phyloP scores from a whole-genome alignment of 2,113 vertebrate genomes.

The Rhinopomastus cyanomelas region DNA sequence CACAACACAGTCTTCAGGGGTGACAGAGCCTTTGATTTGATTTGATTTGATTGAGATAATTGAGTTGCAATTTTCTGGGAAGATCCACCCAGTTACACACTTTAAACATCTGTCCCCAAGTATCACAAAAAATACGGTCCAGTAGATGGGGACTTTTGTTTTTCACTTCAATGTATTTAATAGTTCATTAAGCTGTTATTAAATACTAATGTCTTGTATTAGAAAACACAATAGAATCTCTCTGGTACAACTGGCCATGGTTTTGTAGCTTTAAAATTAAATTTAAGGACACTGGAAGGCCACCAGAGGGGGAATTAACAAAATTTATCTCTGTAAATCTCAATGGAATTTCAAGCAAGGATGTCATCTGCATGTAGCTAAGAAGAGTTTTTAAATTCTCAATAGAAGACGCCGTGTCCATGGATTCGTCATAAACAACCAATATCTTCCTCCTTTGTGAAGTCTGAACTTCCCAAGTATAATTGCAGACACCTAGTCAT shows the following conservation, averaged over 20 bases:
- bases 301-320: background rate
- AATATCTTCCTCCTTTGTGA: background rate
- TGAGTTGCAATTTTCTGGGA: background rate
- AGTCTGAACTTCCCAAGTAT: background rate
- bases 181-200: background rate
- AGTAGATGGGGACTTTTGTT: background rate
- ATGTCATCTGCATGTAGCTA: background rate
- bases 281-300: background rate
- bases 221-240: conserved; percentile 11
- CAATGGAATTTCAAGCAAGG: background rate
- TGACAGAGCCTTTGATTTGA: background rate
- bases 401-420: background rate
- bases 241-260: background rate
- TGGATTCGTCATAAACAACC: background rate
- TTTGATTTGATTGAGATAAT: background rate
- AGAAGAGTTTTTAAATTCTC: background rate
- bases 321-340: background rate
- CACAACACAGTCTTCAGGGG: background rate
- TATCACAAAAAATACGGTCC: background rate
- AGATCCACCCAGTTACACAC: background rate
- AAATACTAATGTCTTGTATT: background rate
- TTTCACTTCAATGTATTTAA: background rate
- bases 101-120: background rate
- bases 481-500: background rate
- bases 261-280: background rate